These are phyloP conservation scores for Oncorhynchus gorbuscha DNA, from an alignment of 2,113 vertebrate species.

Conservation along the genomic window DNA sequence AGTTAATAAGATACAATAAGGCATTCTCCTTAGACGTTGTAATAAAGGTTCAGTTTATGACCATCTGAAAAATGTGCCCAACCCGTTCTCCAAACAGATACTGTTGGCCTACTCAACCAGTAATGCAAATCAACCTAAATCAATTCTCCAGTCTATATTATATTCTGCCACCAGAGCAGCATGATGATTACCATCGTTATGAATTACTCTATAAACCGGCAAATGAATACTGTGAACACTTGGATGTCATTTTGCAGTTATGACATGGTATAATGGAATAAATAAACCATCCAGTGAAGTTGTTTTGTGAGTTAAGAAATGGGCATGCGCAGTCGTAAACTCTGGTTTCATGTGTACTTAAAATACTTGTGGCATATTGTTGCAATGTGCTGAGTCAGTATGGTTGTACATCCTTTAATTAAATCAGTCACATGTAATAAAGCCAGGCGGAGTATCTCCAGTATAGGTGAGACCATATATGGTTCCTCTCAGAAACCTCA, in stretches of 20 bases:
- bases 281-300: not conserved
- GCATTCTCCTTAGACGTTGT: conserved; percentile 68
- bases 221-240: not conserved
- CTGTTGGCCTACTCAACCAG: conserved; percentile 16
- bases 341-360: conserved; percentile 22
- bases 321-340: conserved; percentile 16
- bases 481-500: not conserved
- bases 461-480: conserved; percentile 1
- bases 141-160: conserved; percentile 54
- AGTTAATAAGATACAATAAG: conserved; percentile 66
- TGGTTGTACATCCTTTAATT: conserved; percentile 64
- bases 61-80: conserved; percentile 58
- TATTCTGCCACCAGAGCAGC: conserved; percentile 48
- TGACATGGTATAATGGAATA: not conserved
- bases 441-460: conserved; percentile 27
- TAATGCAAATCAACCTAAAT: conserved; percentile 65
- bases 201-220: not conserved
- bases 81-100: conserved; percentile 58
- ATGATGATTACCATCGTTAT: not conserved
- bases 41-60: conserved; percentile 54
- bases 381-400: conserved; percentile 68
- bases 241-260: not conserved
- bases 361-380: conserved; percentile 40
- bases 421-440: conserved; percentile 86
- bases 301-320: conserved; percentile 5